Conservation (phyloP, 2,113 vertebrate species). For the Parus major region DNA sequence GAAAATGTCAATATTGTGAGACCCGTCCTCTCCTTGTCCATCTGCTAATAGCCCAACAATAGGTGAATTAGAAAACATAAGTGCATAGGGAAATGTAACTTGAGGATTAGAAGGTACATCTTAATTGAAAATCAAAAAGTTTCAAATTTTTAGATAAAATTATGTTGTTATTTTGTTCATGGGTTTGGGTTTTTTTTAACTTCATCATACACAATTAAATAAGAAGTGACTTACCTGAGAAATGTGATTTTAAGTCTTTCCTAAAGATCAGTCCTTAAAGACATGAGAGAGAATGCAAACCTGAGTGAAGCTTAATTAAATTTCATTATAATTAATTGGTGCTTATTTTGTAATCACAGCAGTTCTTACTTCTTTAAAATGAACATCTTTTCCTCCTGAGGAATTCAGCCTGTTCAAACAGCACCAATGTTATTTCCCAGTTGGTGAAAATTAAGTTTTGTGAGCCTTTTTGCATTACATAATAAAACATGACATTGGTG, state of each 20-base stretch:
- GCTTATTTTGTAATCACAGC: neutral
- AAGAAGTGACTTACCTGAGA: neutral
- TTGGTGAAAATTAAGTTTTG: neutral
- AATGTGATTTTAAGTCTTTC: neutral
- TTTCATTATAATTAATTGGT: neutral
- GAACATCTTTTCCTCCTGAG: neutral
- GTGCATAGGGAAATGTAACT: neutral
- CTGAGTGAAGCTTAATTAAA: neutral
- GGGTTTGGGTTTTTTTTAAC: neutral
- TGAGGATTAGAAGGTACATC: neutral
- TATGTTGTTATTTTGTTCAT: neutral
- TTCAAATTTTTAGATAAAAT: neutral
- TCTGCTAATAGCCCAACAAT: neutral
- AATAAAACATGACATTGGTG: neutral
- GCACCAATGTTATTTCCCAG: neutral
- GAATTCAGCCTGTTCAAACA: neutral
- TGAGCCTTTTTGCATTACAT: neutral
- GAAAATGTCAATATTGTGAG: neutral
- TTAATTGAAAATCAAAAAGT: neutral
- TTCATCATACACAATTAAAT: neutral
- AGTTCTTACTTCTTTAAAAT: neutral
- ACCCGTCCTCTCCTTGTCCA: neutral
- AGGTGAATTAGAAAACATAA: neutral
- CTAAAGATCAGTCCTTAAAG: neutral
- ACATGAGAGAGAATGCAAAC: neutral